These are phyloP conservation scores for Pan paniscus DNA, from an alignment of 2,113 vertebrate genomes.

Conservation along the genomic window DNA sequence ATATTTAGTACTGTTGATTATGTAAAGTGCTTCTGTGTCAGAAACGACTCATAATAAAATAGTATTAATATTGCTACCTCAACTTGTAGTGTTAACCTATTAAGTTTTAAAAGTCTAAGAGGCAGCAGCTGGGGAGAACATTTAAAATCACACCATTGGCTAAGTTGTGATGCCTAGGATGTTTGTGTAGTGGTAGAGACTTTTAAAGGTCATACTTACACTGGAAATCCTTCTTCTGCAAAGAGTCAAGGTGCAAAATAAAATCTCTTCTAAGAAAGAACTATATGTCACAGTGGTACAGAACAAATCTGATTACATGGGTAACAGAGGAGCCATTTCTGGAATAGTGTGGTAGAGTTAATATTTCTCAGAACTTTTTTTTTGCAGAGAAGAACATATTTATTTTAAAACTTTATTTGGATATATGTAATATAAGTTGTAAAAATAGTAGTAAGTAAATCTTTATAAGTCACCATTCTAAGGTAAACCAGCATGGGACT, in stretches of 20 bases:
- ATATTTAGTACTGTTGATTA: background rate
- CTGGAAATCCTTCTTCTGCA: background rate
- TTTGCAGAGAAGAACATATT: background rate
- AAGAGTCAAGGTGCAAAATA: background rate
- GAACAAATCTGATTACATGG: background rate
- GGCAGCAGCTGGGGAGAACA: background rate
- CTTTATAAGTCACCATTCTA: background rate
- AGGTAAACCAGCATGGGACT: background rate
- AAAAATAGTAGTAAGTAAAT: background rate
- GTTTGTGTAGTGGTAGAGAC: background rate
- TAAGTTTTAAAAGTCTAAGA: background rate
- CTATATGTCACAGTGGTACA: background rate
- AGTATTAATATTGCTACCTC: background rate
- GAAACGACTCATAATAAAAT: background rate
- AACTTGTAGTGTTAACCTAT: background rate
- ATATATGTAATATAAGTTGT: background rate
- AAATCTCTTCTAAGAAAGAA: background rate
- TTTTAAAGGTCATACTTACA: conserved; percentile 40
- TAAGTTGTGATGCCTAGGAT: background rate
- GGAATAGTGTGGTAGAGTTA: background rate
- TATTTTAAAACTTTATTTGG: background rate
- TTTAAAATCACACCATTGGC: background rate
- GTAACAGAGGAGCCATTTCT: background rate
- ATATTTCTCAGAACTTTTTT: conserved; percentile 9
- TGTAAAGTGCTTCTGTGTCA: background rate